phyloP scores from a whole-genome alignment of 2,797 vertebrate genomes.

The Yasuhikotakia modesta region DNA sequence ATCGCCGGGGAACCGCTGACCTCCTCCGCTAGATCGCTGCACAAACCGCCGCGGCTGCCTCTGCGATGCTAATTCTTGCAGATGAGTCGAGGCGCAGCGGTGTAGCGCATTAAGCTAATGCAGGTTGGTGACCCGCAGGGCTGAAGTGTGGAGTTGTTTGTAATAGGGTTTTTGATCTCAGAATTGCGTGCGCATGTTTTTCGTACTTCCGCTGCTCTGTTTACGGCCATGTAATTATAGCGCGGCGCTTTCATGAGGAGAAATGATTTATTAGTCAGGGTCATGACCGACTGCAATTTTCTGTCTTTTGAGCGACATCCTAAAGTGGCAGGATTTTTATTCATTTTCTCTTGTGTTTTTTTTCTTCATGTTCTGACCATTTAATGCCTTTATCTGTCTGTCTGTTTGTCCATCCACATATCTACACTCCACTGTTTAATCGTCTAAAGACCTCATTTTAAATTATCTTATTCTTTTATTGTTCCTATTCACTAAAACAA shows the following conservation, averaged over 20 bases:
- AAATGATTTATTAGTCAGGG: conserved; percentile 77
- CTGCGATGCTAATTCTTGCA: conserved; percentile 53
- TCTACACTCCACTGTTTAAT: not conserved
- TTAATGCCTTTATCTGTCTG: not conserved
- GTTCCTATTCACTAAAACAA: conserved; percentile 40
- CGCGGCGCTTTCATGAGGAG: conserved; percentile 63
- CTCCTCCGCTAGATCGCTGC: conserved; percentile 12
- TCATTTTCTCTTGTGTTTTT: not conserved
- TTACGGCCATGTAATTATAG: conserved; percentile 67
- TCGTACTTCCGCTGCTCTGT: conserved; percentile 30
- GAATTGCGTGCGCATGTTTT: conserved; percentile 37
- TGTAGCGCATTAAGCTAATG: conserved; percentile 61
- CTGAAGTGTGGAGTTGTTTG: conserved; percentile 54
- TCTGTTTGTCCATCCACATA: not conserved
- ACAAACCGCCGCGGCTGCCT: conserved; percentile 3
- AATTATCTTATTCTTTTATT: conserved; percentile 30
- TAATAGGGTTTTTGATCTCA: conserved; percentile 46
- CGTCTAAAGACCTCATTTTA: not conserved
- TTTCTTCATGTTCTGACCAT: conserved; percentile 5
- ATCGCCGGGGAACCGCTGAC: conserved; percentile 40
- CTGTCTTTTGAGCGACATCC: conserved; percentile 44
- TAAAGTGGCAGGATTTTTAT: conserved; percentile 14
- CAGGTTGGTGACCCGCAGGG: conserved; percentile 55
- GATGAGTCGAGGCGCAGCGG: conserved; percentile 52
- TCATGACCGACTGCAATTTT: conserved; percentile 71